Base-by-base conservation (phyloP, 2,888 invertebrate genomes). In the Erannis defoliaria region DNA sequence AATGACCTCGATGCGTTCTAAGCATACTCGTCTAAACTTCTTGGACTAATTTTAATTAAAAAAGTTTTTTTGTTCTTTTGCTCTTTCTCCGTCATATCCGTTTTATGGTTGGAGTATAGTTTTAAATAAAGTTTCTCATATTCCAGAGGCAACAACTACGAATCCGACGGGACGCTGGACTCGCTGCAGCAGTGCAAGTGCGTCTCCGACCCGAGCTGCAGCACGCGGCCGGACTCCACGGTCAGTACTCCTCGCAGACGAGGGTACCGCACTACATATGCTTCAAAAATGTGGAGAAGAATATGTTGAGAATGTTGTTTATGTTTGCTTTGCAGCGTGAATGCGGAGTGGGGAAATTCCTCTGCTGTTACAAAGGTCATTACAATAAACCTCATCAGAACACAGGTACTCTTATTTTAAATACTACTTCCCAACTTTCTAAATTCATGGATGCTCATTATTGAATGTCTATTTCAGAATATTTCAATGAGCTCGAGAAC, bases 261-360 rank as follows among this genome's bases (percentile, higher is more conserved):
- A 0, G 10, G 2, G 10, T 18, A 9, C 3, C 5, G 37, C 9
- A 8, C 16, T 0, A 8, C n/a, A 5, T 1, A 4, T 6, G 16
- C 16, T 6, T 16, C 37, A 9, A 37, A 5, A 6, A 14, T 37
- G 2, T 8, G 4, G 1, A 1, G 6, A 16, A 9, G 2, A 16
- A 35, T 5, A 5, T 16, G 1, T 16, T 18, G 3, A 18, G 1
- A 37, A 8, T 37, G 8, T 16, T 19, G 9, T 9, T 6, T 42
- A 53, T 19, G 14, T 38, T 33, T 23, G n/a, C 35, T 21, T 84
- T 85, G 12, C 89, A 96, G 96, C 94, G 94, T 10, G 93, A 94
- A 18, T 96, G 96, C 72, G 94, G 95, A 29, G 84, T 84, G 0
- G 95, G 94, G 8, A 95, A 95, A 78, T 94, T 91, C 68, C 94